These are phyloP conservation scores for Priapulus caudatus DNA, from an alignment of 2,888 invertebrate genomes.

Conservation along the genomic window DNA sequence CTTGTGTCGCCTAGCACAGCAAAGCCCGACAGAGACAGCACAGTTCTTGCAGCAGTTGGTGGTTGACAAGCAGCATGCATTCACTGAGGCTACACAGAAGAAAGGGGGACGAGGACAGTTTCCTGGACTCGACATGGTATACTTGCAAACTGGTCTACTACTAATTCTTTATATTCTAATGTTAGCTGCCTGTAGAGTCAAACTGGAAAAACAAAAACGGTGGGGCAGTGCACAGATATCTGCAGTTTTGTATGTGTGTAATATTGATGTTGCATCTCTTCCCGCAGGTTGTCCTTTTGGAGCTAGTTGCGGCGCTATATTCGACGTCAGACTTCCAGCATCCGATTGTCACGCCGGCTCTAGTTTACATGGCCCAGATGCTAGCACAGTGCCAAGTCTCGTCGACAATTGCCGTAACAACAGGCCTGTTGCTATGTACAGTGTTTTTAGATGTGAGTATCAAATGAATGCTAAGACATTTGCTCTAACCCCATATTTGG, in stretches of 20 bases:
- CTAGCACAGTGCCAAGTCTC: constrained; percentile 31
- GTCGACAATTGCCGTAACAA: background rate
- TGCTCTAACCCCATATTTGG: too few relatives aligned
- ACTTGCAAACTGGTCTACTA: too few relatives aligned
- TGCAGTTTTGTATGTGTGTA: too few relatives aligned
- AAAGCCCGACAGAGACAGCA: constrained; percentile 55
- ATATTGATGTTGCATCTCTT: constrained; percentile 13
- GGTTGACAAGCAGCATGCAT: constrained; percentile 56
- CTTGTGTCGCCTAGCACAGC: constrained; percentile 55
- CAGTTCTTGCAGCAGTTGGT: constrained; percentile 54
- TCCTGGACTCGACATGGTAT: constrained; percentile 35
- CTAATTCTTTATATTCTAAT: too few relatives aligned
- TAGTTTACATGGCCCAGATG: constrained; percentile 70
- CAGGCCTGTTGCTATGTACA: constrained; percentile 59
- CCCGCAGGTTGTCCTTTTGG: constrained; percentile 58
- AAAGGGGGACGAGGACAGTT: constrained; percentile 38
- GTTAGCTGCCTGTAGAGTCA: too few relatives aligned
- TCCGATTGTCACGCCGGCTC: constrained; percentile 68
- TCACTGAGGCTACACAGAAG: constrained; percentile 43
- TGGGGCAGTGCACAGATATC: too few relatives aligned
- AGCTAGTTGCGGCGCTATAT: constrained; percentile 64
- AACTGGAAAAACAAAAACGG: too few relatives aligned
- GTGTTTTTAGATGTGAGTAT: constrained; percentile 55
- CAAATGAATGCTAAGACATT: too few relatives aligned
- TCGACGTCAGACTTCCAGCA: constrained; percentile 83